These are phyloP conservation scores for Phaetusa simplex DNA, from an alignment of 2,113 vertebrate genomes.

Conservation along the genomic window DNA sequence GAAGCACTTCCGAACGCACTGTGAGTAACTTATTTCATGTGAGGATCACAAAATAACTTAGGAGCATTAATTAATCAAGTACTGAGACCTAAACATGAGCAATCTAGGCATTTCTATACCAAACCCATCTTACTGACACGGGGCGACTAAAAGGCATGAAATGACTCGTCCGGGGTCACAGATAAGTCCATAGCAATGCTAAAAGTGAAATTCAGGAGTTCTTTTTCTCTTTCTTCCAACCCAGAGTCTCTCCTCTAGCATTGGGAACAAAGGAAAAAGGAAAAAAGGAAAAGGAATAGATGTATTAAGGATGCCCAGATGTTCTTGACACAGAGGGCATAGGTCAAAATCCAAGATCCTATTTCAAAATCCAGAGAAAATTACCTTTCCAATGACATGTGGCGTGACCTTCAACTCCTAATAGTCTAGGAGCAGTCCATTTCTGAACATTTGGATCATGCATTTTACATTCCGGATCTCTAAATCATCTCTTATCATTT, in stretches of 20 bases:
- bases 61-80: slow-evolving; percentile 23
- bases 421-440: slow-evolving; percentile 53
- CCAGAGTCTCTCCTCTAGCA: neutral
- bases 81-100: neutral
- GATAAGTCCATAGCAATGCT: neutral
- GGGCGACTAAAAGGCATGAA: neutral
- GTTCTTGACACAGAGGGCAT: slow-evolving; percentile 24
- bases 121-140: slow-evolving; percentile 1
- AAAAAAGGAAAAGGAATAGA: slow-evolving; percentile 15
- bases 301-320: slow-evolving; percentile 57
- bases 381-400: slow-evolving; percentile 66
- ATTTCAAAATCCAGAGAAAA: slow-evolving; percentile 69
- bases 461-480: slow-evolving; percentile 49
- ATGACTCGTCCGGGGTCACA: neutral
- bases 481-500: slow-evolving; percentile 63
- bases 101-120: neutral
- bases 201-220: neutral
- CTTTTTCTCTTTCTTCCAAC: neutral
- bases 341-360: slow-evolving; percentile 62
- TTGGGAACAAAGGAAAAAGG: slow-evolving; percentile 17
- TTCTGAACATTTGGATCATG: slow-evolving; percentile 2
- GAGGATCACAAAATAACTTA: neutral
- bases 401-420: slow-evolving; percentile 62
- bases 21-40: neutral
- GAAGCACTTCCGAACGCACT: neutral